Evolutionary conservation across 2,888 invertebrate species (phyloP), one percentile per base, ranked within the genome.

Genomic region (Cremastinae sp.): DNA sequence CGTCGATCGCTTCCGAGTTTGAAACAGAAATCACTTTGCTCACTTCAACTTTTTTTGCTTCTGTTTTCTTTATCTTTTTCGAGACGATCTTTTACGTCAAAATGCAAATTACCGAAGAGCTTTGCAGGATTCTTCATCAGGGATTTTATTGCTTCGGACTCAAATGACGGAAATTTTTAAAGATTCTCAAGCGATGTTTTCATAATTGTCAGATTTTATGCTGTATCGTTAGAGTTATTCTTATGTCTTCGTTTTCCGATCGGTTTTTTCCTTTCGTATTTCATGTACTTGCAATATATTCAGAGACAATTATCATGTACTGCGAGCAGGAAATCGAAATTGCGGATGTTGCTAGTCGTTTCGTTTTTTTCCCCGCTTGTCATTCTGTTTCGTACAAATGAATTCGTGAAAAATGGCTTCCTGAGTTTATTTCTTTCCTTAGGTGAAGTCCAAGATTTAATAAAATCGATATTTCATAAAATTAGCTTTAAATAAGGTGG

Each of bases 1-100:
- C 56, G 37, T 43, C 35, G 45, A 8, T 47, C 41, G 28, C 37
- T 37, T 47, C 47, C 14, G 35, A 45, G 59, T 35, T 22, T 20
- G 49, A 58, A 9, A 41, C 65, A 35, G 14, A 9, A 62, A 56
- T 62, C 56, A 49, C 56, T 70, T 9, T 61, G 47, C 65, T 59
- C 28, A 5, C 5, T 28, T 28, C 28, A 28, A 28, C 28, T 2
- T 3, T n/a, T n/a, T 41, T 41, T 41, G 41, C 12, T 9, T 8
- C 10, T 41, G n/a, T 41, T 2, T n/a, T 41, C 9, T 41, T 41
- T 12, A 4, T 41, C 9, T 9, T 41, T 41, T 9, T 8, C 2
- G 2, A 41, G 2, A 41, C 12, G 9, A n/a, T 28, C 28, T 28
- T 28, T 28, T 28, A 28, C 5, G 2, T 28, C 28, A 5, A n/a